phyloP scores from a whole-genome alignment of 2,797 vertebrate genomes.

The Premnoplex brunnescens region DNA sequence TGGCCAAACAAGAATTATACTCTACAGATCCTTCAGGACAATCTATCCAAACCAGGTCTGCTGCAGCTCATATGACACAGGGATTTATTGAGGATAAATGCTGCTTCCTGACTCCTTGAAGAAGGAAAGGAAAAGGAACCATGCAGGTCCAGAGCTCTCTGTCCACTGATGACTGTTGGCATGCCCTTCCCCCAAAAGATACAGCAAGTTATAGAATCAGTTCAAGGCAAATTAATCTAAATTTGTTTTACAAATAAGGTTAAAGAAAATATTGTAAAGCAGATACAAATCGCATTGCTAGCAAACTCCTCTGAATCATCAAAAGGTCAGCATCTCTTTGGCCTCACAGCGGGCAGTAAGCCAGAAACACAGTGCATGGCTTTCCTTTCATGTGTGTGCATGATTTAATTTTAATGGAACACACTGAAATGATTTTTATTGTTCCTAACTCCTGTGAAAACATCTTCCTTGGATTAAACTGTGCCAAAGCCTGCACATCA shows the following conservation, averaged over 20 bases:
- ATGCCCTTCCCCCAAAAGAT: not conserved
- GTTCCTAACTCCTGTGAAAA: not conserved
- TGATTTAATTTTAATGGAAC: not conserved
- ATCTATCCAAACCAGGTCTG: not conserved
- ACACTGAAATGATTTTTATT: not conserved
- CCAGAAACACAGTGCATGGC: not conserved
- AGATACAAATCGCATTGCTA: not conserved
- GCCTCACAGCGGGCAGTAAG: not conserved
- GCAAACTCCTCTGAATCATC: not conserved
- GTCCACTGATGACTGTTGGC: not conserved
- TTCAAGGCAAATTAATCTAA: not conserved
- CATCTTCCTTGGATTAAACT: not conserved
- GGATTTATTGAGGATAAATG: not conserved
- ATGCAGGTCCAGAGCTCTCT: not conserved
- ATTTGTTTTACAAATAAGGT: slow-evolving; percentile 36
- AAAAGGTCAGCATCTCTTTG: not conserved
- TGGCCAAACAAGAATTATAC: not conserved
- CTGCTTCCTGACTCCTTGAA: not conserved
- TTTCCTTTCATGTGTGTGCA: not conserved
- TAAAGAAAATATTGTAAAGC: slow-evolving; percentile 35
- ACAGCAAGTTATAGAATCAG: not conserved
- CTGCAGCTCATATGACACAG: not conserved
- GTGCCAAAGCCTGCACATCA: not conserved
- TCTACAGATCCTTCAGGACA: not conserved
- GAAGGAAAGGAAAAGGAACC: not conserved